Evolutionary conservation across 2,888 invertebrate species (phyloP).

Genomic region (Lordiphosa fenestrarum): DNA sequence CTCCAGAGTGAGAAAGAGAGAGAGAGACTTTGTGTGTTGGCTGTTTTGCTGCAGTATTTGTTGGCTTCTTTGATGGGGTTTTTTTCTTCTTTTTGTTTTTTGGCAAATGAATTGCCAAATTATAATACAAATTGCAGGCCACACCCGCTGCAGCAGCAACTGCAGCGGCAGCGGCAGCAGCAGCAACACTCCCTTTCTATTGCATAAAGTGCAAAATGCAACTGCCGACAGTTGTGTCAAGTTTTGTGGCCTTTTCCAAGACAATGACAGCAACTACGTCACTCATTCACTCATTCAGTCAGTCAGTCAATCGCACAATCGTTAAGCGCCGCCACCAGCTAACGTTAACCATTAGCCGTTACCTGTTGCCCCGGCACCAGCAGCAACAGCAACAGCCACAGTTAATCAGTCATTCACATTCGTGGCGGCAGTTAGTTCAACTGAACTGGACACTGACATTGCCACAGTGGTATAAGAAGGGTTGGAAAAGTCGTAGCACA

Average conservation of each 20-base stretch:
- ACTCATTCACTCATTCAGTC: conserved; percentile 22
- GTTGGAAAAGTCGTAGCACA: not conserved
- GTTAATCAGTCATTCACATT: conserved; percentile 62
- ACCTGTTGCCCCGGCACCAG: conserved; percentile 1
- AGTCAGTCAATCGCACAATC: conserved; percentile 43
- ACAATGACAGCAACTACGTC: conserved; percentile 16
- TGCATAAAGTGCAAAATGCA: conserved; percentile 17
- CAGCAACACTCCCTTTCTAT: conserved; percentile 25
- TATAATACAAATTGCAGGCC: conserved; percentile 63
- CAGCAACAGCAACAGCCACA: conserved; percentile 7
- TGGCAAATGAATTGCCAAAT: conserved; percentile 62
- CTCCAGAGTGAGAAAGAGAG: conserved; percentile 31
- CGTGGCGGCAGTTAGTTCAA: conserved; percentile 9
- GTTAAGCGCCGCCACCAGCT: conserved; percentile 11
- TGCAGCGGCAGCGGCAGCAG: conserved; percentile 8
- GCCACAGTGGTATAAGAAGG: conserved; percentile 11
- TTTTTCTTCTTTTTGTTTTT: conserved; percentile 1
- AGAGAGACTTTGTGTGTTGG: conserved; percentile 1
- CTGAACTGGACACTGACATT: conserved; percentile 13
- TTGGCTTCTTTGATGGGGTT: conserved; percentile 1
- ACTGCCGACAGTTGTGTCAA: conserved; percentile 2
- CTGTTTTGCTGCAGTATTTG: not conserved
- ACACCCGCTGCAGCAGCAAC: conserved; percentile 40
- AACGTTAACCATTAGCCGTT: conserved; percentile 18
- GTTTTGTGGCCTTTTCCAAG: conserved; percentile 16